Conservation (phyloP, 2,888 invertebrate genomes). For the Dryobotodes eremita region DNA sequence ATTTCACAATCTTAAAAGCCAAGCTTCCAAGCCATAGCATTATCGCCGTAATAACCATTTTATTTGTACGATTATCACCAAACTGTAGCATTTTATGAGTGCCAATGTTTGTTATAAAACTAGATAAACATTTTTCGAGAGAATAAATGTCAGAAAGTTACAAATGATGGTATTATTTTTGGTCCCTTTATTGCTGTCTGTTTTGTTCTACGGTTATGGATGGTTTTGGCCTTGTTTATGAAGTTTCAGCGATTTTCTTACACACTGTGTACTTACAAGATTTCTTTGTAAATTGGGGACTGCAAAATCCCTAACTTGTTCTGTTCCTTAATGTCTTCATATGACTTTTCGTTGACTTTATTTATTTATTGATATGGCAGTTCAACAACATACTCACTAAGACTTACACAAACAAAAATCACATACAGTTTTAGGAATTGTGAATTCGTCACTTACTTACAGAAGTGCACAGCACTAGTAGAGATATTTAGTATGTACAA, state of each 20-base stretch:
- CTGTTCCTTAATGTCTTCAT: not conserved
- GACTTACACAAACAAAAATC: too few species aligned
- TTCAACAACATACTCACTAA: too few species aligned
- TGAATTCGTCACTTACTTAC: too few species aligned
- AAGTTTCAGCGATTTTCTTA: conserved; percentile 1
- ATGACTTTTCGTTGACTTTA: not conserved
- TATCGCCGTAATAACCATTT: conserved; percentile 43
- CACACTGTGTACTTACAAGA: too few species aligned
- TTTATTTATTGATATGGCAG: too few species aligned
- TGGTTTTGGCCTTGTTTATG: conserved; percentile 32
- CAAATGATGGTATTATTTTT: conserved; percentile 53
- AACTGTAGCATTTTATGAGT: conserved; percentile 48
- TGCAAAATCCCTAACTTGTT: not conserved
- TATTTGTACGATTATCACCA: conserved; percentile 38
- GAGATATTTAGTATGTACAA: too few species aligned
- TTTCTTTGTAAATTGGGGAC: not conserved
- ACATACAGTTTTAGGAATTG: too few species aligned
- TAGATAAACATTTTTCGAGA: conserved; percentile 50
- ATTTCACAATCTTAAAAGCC: not conserved
- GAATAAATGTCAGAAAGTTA: conserved; percentile 55
- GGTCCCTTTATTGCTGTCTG: conserved; percentile 45
- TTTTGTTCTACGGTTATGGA: conserved; percentile 30
- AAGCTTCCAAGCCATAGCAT: conserved; percentile 3
- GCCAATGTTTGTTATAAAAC: conserved; percentile 50
- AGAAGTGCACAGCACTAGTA: too few species aligned